phyloP scores from a whole-genome alignment of 2,888 invertebrate species.

The Dinocampus coccinellae region DNA sequence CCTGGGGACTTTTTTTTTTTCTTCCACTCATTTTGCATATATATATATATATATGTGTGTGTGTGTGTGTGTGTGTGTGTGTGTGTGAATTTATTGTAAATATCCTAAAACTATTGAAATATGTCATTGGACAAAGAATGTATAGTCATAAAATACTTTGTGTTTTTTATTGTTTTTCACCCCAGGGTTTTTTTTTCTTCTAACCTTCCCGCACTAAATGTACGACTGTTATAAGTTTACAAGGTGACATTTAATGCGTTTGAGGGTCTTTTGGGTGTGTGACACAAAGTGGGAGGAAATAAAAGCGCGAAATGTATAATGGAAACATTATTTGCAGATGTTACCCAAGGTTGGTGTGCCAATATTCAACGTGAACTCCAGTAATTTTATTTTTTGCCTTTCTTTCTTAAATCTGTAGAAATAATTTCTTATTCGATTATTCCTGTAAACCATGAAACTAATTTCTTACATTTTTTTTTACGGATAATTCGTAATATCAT shows the following conservation, averaged over 20 bases:
- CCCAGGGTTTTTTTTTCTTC: conserved; percentile 13
- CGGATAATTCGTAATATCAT: too few species aligned
- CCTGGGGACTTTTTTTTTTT: background rate
- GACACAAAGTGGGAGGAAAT: background rate
- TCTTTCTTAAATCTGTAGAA: background rate
- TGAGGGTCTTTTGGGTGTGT: conserved; percentile 8
- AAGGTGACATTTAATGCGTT: conserved; percentile 38
- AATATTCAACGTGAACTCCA: background rate
- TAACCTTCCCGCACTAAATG: background rate
- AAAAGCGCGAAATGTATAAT: conserved; percentile 37
- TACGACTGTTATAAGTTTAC: conserved; percentile 34
- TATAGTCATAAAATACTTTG: too few species aligned
- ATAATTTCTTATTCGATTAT: too few species aligned
- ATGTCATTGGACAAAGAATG: background rate
- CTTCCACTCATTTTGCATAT: background rate
- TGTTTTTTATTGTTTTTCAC: too few species aligned
- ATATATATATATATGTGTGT: background rate
- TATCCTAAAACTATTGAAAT: background rate
- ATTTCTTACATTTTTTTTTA: too few species aligned
- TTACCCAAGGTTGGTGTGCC: conserved; percentile 23
- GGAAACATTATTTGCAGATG: conserved; percentile 50
- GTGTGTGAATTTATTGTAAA: background rate
- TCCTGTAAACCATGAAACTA: too few species aligned
- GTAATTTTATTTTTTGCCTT: background rate
- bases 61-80: background rate